A percentile compares a stretch with the other conserved stretches of the same genome.
phyloP scores from a whole-genome alignment of 2,113 vertebrate genomes.

The Helogale parvula region DNA sequence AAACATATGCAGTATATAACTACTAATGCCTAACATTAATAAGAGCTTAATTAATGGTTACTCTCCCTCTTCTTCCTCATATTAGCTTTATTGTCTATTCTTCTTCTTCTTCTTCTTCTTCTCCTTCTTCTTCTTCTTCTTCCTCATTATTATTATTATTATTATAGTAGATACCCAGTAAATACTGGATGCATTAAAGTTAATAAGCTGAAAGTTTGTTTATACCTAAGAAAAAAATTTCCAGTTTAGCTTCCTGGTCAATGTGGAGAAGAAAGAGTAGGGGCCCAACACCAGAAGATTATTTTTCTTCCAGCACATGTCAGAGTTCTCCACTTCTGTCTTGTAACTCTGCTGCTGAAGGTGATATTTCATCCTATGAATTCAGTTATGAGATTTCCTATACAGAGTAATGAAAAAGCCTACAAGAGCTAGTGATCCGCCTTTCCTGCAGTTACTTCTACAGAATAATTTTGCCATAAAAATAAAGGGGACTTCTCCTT shows the following conservation, averaged over 20 bases:
- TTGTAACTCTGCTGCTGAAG: background rate
- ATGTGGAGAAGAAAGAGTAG: background rate
- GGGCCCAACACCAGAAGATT: background rate
- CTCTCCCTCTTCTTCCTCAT: background rate
- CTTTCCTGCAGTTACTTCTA: conserved; percentile 1
- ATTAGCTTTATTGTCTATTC: background rate
- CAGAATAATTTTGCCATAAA: conserved; percentile 50
- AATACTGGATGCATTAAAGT: background rate
- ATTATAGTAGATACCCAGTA: background rate
- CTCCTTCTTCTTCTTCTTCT: too few species aligned
- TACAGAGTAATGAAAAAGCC: conserved; percentile 57
- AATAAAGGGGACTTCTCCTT: conserved; percentile 25
- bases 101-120: too few species aligned
- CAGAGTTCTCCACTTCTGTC: background rate
- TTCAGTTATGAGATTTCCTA: conserved; percentile 3
- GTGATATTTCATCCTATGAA: conserved; percentile 52
- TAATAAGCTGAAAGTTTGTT: background rate
- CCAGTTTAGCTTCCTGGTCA: background rate
- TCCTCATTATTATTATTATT: background rate
- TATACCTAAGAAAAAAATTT: background rate
- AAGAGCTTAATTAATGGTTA: background rate
- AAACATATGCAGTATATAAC: background rate
- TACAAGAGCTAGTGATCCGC: background rate
- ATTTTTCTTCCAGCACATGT: background rate
- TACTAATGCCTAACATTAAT: background rate